phyloP scores from a whole-genome alignment of 2,797 vertebrate species.

The Hemitrygon akajei region DNA sequence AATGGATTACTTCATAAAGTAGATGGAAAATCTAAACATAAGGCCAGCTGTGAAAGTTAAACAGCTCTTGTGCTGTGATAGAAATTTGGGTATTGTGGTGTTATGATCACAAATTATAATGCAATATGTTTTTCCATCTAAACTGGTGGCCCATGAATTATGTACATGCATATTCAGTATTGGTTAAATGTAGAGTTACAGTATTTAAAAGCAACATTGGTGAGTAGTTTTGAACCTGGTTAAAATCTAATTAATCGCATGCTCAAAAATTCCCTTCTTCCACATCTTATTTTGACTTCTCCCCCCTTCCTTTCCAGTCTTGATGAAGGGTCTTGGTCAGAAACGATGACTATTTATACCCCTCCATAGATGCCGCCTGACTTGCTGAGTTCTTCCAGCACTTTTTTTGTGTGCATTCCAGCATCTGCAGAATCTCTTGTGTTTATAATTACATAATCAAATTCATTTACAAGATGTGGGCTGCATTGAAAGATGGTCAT shows the following conservation, averaged over 20 bases:
- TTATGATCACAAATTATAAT: not conserved
- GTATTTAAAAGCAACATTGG: not conserved
- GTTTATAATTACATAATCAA: not conserved
- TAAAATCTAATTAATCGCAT: not conserved
- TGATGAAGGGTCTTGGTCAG: too few relatives aligned
- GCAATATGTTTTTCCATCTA: not conserved
- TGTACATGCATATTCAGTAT: not conserved
- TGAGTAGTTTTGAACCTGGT: not conserved
- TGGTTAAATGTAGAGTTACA: not conserved
- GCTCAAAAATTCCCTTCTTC: too few relatives aligned
- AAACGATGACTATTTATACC: too few relatives aligned
- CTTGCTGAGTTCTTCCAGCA: too few relatives aligned
- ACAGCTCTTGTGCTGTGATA: not conserved
- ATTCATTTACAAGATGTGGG: not conserved
- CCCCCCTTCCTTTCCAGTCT: too few relatives aligned
- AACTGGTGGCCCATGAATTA: not conserved
- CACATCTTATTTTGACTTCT: too few relatives aligned
- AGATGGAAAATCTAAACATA: conserved; percentile 6
- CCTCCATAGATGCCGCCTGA: too few relatives aligned
- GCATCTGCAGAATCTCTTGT: too few relatives aligned
- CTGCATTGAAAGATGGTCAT: not conserved
- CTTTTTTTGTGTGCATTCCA: too few relatives aligned
- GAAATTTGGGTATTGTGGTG: not conserved
- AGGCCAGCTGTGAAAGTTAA: not conserved
- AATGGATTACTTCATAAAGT: not conserved